A percentile compares a stretch with the other conserved stretches of the same genome.
Conservation (phyloP, 2,113 vertebrate genomes). For the Danio rerio region DNA sequence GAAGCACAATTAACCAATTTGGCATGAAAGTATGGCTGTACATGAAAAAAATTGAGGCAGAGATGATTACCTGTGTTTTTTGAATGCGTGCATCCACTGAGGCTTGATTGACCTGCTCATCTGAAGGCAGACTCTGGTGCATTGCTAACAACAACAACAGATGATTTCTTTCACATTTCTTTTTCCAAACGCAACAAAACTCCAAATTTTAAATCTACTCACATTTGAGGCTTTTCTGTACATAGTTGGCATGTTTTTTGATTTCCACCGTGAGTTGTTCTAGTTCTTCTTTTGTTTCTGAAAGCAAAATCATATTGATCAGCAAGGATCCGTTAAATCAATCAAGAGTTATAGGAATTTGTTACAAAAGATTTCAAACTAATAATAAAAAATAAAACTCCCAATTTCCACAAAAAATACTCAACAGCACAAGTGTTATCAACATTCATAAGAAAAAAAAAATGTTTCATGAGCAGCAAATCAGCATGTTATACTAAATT, state of each 20-base stretch:
- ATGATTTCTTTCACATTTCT: neutral
- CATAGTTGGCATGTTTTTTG: constrained; percentile 88
- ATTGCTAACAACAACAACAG: constrained; percentile 76
- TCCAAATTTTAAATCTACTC: constrained; percentile 53
- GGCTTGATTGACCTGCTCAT: constrained; percentile 76
- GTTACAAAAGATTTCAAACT: neutral
- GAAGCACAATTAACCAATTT: neutral
- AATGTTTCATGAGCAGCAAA: neutral
- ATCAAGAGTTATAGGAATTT: neutral
- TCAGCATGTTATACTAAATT: neutral
- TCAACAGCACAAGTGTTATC: neutral
- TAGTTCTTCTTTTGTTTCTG: constrained; percentile 92
- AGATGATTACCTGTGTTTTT: constrained; percentile 87
- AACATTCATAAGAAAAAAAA: neutral
- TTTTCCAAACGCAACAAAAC: neutral
- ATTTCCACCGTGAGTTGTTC: constrained; percentile 88
- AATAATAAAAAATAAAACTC: neutral
- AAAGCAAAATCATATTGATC: constrained; percentile 15
- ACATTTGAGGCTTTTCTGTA: constrained; percentile 87
- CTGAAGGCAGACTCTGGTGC: constrained; percentile 84
- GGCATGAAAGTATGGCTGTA: neutral
- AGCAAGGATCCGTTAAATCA: neutral
- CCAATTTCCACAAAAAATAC: neutral
- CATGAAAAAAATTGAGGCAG: neutral
- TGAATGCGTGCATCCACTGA: constrained; percentile 90